Conservation (phyloP, 2,113 vertebrate species). For the Arothron firmamentum region DNA sequence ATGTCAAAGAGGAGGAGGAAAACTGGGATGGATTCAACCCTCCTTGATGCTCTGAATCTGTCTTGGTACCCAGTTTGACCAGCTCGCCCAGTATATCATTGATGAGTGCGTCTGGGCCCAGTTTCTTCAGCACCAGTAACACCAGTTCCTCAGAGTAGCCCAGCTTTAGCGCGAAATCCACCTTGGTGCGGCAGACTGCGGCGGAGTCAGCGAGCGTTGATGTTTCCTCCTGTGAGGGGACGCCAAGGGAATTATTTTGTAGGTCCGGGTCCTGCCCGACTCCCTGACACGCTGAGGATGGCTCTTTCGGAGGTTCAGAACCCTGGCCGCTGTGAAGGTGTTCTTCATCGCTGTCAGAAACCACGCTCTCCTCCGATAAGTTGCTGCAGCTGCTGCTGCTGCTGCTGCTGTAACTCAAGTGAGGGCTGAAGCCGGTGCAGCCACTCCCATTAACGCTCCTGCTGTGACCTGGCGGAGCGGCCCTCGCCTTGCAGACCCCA, state of each 20-base stretch:
- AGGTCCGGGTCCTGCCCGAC: conserved; percentile 49
- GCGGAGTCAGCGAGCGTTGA: conserved; percentile 59
- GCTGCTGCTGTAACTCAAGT: conserved; percentile 23
- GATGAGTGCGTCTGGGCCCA: conserved; percentile 91
- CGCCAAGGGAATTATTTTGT: conserved; percentile 50
- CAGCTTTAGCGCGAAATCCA: conserved; percentile 96
- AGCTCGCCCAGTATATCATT: conserved; percentile 96
- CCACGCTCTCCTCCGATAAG: conserved; percentile 84
- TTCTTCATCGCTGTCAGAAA: conserved; percentile 87
- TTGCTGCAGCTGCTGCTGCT: conserved; percentile 60
- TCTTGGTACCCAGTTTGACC: conserved; percentile 94
- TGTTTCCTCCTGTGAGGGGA: conserved; percentile 58
- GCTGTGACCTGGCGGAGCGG: conserved; percentile 68
- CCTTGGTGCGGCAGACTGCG: conserved; percentile 87
- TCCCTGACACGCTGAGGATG: conserved; percentile 14
- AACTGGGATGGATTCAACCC: conserved; percentile 67
- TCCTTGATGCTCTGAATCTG: conserved; percentile 78
- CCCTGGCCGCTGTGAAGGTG: conserved; percentile 47
- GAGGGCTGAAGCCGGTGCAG: conserved; percentile 25
- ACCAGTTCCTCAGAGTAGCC: conserved; percentile 94
- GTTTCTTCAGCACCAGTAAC: conserved; percentile 89
- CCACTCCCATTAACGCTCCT: conserved; percentile 54
- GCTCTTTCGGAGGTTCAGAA: conserved; percentile 27
- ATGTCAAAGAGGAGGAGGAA: conserved; percentile 48
- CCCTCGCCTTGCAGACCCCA: conserved; percentile 6